Percentiles rank a stretch among this genome's conserved stretches.
These are phyloP conservation scores for Clunio marinus DNA, from an alignment of 2,888 invertebrate genomes.

Conservation along the genomic window DNA sequence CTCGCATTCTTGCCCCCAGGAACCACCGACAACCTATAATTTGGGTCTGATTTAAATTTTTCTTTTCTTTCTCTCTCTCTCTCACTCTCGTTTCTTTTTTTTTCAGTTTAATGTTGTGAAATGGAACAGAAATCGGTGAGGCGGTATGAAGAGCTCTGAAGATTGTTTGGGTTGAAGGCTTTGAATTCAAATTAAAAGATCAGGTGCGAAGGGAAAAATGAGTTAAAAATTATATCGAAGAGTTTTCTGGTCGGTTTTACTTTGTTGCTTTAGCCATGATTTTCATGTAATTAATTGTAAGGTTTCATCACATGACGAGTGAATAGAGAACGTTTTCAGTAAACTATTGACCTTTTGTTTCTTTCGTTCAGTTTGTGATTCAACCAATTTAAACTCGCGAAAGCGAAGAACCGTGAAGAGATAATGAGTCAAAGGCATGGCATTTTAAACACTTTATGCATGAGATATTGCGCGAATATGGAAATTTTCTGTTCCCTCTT, in stretches of 20 bases:
- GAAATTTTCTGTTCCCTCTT: conserved; percentile 21
- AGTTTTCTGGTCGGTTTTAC: background rate
- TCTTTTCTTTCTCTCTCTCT: too few relatives aligned
- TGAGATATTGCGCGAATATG: conserved; percentile 28
- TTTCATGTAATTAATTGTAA: conserved; percentile 15
- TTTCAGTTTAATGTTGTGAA: too few relatives aligned
- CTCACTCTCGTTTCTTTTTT: too few relatives aligned
- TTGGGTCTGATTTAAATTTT: conserved; percentile 28
- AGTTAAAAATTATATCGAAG: too few relatives aligned
- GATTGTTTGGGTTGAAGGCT: too few relatives aligned
- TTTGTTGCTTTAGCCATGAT: conserved; percentile 5
- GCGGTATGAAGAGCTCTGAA: too few relatives aligned
- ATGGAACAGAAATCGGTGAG: background rate
- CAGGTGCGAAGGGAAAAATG: conserved; percentile 17
- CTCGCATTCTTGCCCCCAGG: too few relatives aligned
- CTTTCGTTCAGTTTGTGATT: conserved; percentile 7
- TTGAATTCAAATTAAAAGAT: too few relatives aligned
- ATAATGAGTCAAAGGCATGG: conserved; percentile 29
- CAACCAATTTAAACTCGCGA: background rate
- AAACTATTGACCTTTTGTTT: conserved; percentile 12
- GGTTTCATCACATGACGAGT: background rate
- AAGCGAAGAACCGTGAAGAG: conserved; percentile 5
- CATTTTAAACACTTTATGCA: conserved; percentile 25
- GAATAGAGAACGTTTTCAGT: background rate
- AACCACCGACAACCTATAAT: conserved; percentile 36